Base-by-base conservation (phyloP, 2,797 vertebrate species). In the Schizopygopsis pylzovi region DNA sequence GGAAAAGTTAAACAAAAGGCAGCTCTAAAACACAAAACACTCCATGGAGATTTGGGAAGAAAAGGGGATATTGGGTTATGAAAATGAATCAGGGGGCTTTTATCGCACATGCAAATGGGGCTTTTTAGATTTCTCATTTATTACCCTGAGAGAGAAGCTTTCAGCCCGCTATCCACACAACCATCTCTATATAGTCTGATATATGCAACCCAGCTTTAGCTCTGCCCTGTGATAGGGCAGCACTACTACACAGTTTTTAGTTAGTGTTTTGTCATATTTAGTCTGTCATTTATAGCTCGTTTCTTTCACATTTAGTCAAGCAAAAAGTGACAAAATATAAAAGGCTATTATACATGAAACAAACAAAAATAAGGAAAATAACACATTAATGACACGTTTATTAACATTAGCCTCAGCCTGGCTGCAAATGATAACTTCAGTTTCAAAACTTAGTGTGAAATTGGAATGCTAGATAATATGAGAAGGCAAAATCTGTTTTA, bases 21-120 rank as follows among this genome's bases (percentile, higher is more conserved):
- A 79, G 87, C 88, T 92, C 94, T 92, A 96, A 97, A 97, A 95
- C 95, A 97, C 95, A 97, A 97, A 95, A 95, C 93, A 91, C 94
- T 90, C 95, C 94, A 96, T 95, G 95, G 96, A 97, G 95, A 95
- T 95, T 96, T 95, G 92, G 94, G 94, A 96, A 96, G 96, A 96
- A 96, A 96, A 92, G 92, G 93, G 94, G 94, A 95, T 96, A 96
- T 94, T 96, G 92, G 90, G 90, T 96, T 94, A 94, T 95, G 92
- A 95, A 95, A 95, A 93, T 93, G 85, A 93, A 92, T 92, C 87
- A 90, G 88, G 76, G 83, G 88, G 86, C 87, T 90, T 67, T 83
- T 90, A 88, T 92, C 93, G 89, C 90, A 92, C 82, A 91, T 94
- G 92, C 92, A 93, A 94, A 94, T 94, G 76, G 81, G 10, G 63